Evolutionary conservation across 2,797 vertebrate genomes (phyloP), one percentile per base, ranked within the genome.

Genomic region (Botia kubotai): DNA sequence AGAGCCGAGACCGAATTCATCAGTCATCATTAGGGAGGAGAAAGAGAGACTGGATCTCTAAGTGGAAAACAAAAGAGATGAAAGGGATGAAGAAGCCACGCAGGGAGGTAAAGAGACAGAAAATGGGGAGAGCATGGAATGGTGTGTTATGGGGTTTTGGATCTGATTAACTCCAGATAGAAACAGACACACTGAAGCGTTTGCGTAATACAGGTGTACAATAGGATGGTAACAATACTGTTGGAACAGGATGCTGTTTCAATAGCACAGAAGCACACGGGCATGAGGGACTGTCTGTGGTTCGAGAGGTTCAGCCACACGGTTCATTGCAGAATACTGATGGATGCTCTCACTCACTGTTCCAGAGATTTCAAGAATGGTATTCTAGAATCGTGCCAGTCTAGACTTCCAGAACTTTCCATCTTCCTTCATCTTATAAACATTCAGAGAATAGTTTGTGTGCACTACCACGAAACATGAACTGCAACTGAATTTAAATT

Each of bases 1-100:
- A 84, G 79, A 62, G 68, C 46, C 55, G 72, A 67, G 76, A 79
- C 80, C 60, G 53, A 82, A 72, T 58, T 76, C 75, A 82, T 85
- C 77, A 71, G 75, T 85, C 71, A 79, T 70, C 60, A 79, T 79
- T 67, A 72, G 43, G 46, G 46, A 71, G 75, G 72, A 84, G 69
- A 74, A 62, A 85, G 67, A 80, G 66, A 76, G 29, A 65, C 43
- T 79, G 50, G 19, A 67, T 77, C 60, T 66, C 36, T 77, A 73
- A 62, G 78, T 46, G n/a, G 43, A 23, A 72, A 46, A 23, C 75
- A 50, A 36, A 68, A 69, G 65, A 83, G 62, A 82, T 74, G 74
- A 69, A 72, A 83, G 80, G 74, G 73, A 78, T 75, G 66, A 69
- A 65, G 26, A 71, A 11, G 82, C 65, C 72, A 81, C 62, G 55